Evolutionary conservation across 30 jellyfish, hydroid and myxozoan species (phyloP).

Genomic region (Turritopsis dohrnii): DNA sequence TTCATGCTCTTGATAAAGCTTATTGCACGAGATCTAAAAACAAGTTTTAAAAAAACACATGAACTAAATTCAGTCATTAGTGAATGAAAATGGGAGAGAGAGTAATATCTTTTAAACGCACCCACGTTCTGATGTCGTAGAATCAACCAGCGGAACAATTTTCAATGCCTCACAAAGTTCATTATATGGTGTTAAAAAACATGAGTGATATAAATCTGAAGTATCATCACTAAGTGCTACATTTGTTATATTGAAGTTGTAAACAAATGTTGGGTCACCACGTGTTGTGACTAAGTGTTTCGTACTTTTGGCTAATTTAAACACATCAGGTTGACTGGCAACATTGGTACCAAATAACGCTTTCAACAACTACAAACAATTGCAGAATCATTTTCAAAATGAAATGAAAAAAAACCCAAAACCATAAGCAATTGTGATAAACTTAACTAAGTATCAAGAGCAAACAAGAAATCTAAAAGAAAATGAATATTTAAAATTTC

Average conservation of each 20-base stretch:
- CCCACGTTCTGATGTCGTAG: neutral
- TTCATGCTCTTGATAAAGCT: conserved; percentile 76
- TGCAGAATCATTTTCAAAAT: neutral
- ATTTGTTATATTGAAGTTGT: neutral
- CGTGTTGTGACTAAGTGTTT: conserved; percentile 67
- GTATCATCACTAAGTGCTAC: neutral
- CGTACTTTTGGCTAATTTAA: conserved; percentile 73
- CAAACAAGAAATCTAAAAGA: too few species aligned
- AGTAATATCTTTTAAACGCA: neutral
- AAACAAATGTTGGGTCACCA: conserved; percentile 70
- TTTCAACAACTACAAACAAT: conserved; percentile 51
- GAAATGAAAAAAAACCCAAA: neutral
- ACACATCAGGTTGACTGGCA: conserved; percentile 86
- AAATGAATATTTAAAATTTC: too few species aligned
- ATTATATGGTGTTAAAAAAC: conserved; percentile 13
- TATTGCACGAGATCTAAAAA: conserved; percentile 60
- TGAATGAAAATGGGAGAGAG: neutral
- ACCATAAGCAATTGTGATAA: too few species aligned
- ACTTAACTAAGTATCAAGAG: too few species aligned
- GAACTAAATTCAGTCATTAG: too few species aligned
- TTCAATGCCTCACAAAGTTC: conserved; percentile 19
- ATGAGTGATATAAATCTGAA: conserved; percentile 14
- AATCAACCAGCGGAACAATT: conserved; percentile 20
- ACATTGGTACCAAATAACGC: conserved; percentile 95
- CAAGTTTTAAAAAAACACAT: neutral